A percentile compares a stretch with the other conserved stretches of the same genome.
Evolutionary conservation across 1,140 invertebrate genomes (phyloP).

Genomic region (Drosophila nikananu): DNA sequence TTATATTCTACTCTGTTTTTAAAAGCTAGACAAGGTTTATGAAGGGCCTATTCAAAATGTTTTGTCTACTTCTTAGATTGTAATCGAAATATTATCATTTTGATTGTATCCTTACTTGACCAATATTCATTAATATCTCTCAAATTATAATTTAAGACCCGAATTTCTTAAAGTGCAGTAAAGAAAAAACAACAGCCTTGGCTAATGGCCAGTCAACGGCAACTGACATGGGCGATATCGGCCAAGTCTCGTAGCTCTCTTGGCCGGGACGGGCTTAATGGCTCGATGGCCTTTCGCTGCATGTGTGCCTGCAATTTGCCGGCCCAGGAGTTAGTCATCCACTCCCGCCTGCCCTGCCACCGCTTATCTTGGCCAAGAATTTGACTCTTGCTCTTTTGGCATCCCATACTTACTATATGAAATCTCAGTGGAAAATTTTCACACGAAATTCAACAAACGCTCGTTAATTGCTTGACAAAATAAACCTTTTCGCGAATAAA

Average conservation of each 20-base stretch:
- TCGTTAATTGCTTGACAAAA: slow-evolving; percentile 77
- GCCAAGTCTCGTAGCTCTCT: slow-evolving; percentile 30
- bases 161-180: neutral
- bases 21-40: neutral
- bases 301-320: slow-evolving; percentile 56
- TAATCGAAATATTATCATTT: too few species aligned
- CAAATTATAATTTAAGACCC: too few species aligned
- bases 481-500: slow-evolving; percentile 52
- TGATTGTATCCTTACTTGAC: too few species aligned
- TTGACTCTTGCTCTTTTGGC: slow-evolving; percentile 75
- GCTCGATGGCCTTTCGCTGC: slow-evolving; percentile 58
- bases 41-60: neutral
- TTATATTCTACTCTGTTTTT: neutral
- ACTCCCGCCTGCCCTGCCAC: slow-evolving; percentile 30
- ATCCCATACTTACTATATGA: slow-evolving; percentile 10
- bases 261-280: slow-evolving; percentile 67
- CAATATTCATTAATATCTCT: too few species aligned
- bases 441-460: slow-evolving; percentile 72
- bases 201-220: slow-evolving; percentile 74
- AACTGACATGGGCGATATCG: slow-evolving; percentile 72
- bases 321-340: slow-evolving; percentile 57
- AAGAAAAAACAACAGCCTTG: slow-evolving; percentile 65
- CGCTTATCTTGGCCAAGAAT: slow-evolving; percentile 70
- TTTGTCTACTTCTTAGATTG: too few species aligned
- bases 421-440: slow-evolving; percentile 72